phyloP scores from a whole-genome alignment of 2,113 vertebrate species.

The Hippolais icterina region DNA sequence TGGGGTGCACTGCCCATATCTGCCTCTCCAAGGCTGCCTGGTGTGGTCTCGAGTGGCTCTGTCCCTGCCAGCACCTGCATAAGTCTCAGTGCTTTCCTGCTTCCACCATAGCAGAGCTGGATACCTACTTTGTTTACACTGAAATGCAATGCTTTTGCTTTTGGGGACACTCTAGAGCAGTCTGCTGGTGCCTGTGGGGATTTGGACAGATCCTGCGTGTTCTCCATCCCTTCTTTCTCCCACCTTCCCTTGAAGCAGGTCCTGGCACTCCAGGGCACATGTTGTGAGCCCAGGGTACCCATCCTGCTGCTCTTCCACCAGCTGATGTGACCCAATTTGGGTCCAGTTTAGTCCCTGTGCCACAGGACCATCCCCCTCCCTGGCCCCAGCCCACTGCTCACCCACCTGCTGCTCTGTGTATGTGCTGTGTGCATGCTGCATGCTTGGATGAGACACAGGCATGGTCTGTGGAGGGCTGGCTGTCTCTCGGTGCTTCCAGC shows the following conservation, averaged over 20 bases:
- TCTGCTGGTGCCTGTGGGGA: background rate
- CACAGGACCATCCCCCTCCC: background rate
- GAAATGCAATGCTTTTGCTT: background rate
- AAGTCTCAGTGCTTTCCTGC: background rate
- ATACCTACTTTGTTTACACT: background rate
- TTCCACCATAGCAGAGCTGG: background rate
- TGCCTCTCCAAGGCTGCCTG: background rate
- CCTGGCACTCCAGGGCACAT: background rate
- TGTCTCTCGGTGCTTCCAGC: background rate
- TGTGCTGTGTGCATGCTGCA: constrained; percentile 64
- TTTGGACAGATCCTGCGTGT: background rate
- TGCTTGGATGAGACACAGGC: background rate
- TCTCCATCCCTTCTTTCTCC: background rate
- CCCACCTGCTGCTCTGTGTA: background rate
- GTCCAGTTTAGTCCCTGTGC: background rate
- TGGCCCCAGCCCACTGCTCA: background rate
- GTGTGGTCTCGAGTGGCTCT: background rate
- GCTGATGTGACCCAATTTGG: background rate
- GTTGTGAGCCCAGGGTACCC: rapidly evolving
- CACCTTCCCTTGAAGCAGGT: background rate
- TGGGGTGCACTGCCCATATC: background rate
- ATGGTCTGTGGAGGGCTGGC: background rate
- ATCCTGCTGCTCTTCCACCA: background rate
- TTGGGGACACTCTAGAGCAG: background rate
- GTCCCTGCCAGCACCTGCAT: background rate